Base-by-base conservation (phyloP, 23 tunicate genomes). In the Phallusia fumigata region DNA sequence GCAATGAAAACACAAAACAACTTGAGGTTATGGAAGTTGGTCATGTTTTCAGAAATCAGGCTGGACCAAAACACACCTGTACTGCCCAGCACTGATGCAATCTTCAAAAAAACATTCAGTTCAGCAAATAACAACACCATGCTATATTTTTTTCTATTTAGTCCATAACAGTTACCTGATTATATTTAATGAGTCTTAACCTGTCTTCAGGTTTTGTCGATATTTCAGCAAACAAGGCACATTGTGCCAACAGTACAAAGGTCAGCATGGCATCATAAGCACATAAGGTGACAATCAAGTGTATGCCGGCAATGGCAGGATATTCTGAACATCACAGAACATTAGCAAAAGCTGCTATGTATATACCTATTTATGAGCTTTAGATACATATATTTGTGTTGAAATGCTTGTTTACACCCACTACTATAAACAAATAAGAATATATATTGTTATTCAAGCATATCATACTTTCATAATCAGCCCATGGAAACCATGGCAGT, bases 401-500 rank as follows among this genome's bases (percentile, higher is more conserved):
- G 3, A 58, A 58, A 21, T 2, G 28, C 69, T 21, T 58, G 13
- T 58, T 6, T 6, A 58, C 16, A 6, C 1, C 3, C 69, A 58
- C 13, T 8, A n/a, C n/a, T 8, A 6, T 58, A 1, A 13, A 58
- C 69, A 58, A 58, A 6, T 1, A 11, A 58, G 13, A 6, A 3
- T 6, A 58, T 16, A 51, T 13, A 58, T 58, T 58, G 69, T 11
- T 58, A n/a, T n/a, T n/a, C n/a, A n/a, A n/a, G n/a, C n/a, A n/a
- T n/a, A 40, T 3, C 47, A 3, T 35, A 82, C 53, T 58, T 31
- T 40, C 36, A 79, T 88, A 93, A 76, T 87, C 84, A 35, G 86
- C 86, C 98, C 98, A 93, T 69, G 82, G 87, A 85, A 93, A 93
- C 93, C 93, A 93, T 0, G 98, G 98, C 47, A 93, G 76, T 75